Conservation (phyloP, 2,113 vertebrate genomes). For the Piaya cayana region DNA sequence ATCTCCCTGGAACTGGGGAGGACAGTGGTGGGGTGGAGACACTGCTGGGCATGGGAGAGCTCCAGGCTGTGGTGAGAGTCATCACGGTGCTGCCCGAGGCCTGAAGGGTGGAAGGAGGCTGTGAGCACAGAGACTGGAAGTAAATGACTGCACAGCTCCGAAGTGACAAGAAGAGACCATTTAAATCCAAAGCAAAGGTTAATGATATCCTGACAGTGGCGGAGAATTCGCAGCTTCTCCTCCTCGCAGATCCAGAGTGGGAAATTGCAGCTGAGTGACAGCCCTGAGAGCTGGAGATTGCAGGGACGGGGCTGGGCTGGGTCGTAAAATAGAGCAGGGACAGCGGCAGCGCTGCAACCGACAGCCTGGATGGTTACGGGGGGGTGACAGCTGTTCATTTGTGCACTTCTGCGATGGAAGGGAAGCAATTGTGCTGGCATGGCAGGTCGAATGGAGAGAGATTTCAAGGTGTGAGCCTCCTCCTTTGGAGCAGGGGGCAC, state of each 20-base stretch:
- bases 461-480: fast-evolving
- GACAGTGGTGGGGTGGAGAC: neutral
- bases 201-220: constrained; percentile 21
- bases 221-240: neutral
- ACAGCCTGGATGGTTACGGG: neutral
- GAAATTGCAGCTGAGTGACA: constrained; percentile 2
- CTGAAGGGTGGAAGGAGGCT: neutral
- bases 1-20: neutral
- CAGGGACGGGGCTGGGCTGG: neutral
- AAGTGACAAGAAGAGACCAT: neutral
- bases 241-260: neutral
- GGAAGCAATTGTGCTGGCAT: neutral
- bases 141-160: neutral
- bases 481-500: neutral
- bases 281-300: neutral
- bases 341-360: neutral
- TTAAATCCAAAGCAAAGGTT: constrained; percentile 25
- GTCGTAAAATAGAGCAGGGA: neutral
- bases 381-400: neutral
- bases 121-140: neutral
- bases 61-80: fast-evolving
- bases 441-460: neutral
- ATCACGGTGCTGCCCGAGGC: neutral
- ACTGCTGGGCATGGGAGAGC: neutral
- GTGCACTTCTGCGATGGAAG: neutral